These are phyloP conservation scores for Tiliacea citrago DNA, from an alignment of 2,888 invertebrate genomes.

Conservation along the genomic window DNA sequence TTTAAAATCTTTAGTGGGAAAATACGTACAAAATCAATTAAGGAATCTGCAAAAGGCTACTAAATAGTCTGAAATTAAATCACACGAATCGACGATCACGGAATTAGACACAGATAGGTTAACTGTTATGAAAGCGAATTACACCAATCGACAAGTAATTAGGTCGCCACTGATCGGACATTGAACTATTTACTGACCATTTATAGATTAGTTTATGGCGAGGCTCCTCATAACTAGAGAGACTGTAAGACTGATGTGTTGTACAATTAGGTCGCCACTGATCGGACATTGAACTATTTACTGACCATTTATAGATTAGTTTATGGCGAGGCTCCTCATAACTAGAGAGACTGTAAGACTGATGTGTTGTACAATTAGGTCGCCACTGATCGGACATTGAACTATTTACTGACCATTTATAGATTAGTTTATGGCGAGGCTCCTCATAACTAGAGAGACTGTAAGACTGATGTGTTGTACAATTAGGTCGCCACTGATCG, in stretches of 20 bases:
- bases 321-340: no score
- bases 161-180: slow-evolving; percentile 18
- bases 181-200: background rate
- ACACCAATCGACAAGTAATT: slow-evolving; percentile 6
- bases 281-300: no score
- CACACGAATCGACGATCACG: background rate
- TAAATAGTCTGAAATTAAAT: background rate
- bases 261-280: no score
- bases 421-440: no score
- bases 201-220: background rate
- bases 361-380: no score
- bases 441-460: background rate
- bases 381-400: no score
- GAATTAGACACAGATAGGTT: slow-evolving; percentile 5
- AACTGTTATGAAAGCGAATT: slow-evolving; percentile 16
- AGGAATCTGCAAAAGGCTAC: background rate
- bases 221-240: background rate
- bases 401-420: no score
- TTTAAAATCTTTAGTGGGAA: background rate
- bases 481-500: no score
- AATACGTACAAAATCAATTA: background rate
- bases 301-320: no score
- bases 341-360: no score
- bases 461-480: background rate
- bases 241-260: no score